Base-by-base conservation (phyloP, 2,888 invertebrate species). In the Zele albiditarsus region DNA sequence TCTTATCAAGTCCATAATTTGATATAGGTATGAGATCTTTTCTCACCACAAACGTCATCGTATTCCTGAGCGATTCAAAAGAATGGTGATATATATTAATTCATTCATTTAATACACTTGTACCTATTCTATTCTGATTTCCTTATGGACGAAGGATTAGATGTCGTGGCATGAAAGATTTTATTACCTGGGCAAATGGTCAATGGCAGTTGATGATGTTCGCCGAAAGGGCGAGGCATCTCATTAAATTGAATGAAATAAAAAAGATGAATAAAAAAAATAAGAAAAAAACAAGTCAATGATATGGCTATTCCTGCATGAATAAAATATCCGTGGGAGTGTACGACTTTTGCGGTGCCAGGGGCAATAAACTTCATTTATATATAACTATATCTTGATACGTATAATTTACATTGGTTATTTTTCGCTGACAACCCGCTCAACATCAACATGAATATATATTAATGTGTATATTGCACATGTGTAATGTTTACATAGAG, bases 321-420 rank as follows among this genome's bases (percentile, higher is more conserved):
- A 74, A 71, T 74, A 74, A 74, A 71, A 70, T 71, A 74, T 74
- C 71, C 70, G 70, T 74, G 74, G 69, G 74, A 74, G 60, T 49
- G 58, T 46, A 71, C 38, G 38, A 68, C 28, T 53, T 33, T 68
- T 68, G 68, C 49, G 68, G 49, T 68, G 49, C 42, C 46, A 23
- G 46, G 23, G 14, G 42, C 63, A 63, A 63, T 33, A 33, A 33
- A 42, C 66, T 28, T 33, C 49, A 49, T 46, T 28, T n/a, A 46
- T 46, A 49, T 20, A 46, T 38, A 46, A 25, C n/a, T 16, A 66
- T 63, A 57, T 31, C 70, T 46, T 62, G 42, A 46, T 46, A 76
- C 75, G 77, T 78, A 78, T 79, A 80, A 79, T 77, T 79, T 79
- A 79, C 79, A 76, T 78, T 74, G 79, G 27, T 25, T 79, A 79